Base-by-base conservation (phyloP, 2,113 vertebrate species). In the Choloepus hoffmanni region DNA sequence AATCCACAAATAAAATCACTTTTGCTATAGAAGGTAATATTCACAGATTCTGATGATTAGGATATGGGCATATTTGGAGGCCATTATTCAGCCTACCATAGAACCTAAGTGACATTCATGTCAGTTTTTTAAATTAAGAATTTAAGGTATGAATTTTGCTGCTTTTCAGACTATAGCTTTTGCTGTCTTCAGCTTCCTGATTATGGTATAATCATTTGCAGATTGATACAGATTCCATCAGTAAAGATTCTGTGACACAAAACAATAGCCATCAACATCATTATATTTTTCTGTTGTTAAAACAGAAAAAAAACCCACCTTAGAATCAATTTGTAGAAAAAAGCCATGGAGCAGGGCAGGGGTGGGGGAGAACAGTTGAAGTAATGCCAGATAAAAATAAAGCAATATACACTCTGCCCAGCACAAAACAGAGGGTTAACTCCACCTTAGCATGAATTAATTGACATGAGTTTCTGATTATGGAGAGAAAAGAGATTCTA, bases 111-210 rank as follows among this genome's bases (percentile, higher is more conserved):
- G 21, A 72, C 11, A 58, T 81, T 78, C 36, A 86, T 86, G 6
- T 58, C 65, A 45, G 18, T 93, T 92, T 85, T 94, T 45, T 50
- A 19, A 97, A 48, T 85, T 74, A 70, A 76, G 33, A 88, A 85
- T 73, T 65, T 89, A 26, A n/a, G 11, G 1, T 95, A 50, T 50
- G 48, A 50, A 50, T 50, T 5, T 50, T 50, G 48, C 48, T 50
- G 48, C 48, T 50, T 50, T 50, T 50, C 48, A 50, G n/a, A 83
- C 15, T 73, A 33, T 92, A 70, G 53, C 40, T 45, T 81, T 77
- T 90, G 45, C 16, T 74, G 21, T 73, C 19, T 83, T 92, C 33
- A 78, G 48, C 33, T 87, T 84, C 26, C 36, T 79, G 55, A 83
- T 68, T 96, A 1, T 83, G 92, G 68, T 84, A 86, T 79, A 88